Evolutionary conservation across 2,113 vertebrate species (phyloP).

Genomic region (Pseudorhombus dupliciocellatus): DNA sequence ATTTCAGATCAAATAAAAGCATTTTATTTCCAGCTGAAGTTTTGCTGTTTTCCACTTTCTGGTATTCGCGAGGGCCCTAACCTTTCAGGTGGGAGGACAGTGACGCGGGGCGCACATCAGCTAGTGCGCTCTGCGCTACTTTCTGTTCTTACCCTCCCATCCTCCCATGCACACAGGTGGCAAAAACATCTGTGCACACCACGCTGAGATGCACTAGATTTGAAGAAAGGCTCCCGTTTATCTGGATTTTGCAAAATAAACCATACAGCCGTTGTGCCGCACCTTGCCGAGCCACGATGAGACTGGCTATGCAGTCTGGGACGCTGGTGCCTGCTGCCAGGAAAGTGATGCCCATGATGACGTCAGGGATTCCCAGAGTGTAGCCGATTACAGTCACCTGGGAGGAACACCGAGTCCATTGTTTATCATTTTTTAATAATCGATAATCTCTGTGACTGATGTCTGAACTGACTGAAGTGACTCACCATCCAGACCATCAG

Average conservation of each 20-base stretch:
- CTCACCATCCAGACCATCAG: constrained; percentile 99
- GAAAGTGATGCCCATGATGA: constrained; percentile 99
- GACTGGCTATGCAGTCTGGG: constrained; percentile 98
- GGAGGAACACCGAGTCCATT: constrained; percentile 7
- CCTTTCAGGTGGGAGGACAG: constrained; percentile 5
- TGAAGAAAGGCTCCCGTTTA: no score
- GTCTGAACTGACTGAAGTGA: background rate
- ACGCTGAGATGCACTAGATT: no score
- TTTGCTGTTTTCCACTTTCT: constrained; percentile 10
- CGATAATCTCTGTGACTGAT: no score
- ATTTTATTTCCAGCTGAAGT: background rate
- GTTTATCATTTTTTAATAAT: no score
- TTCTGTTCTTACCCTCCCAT: background rate
- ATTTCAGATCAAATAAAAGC: constrained; percentile 6
- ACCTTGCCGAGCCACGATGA: constrained; percentile 99
- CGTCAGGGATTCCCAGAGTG: constrained; percentile 96
- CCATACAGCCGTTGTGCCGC: constrained; percentile 12
- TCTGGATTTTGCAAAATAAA: background rate
- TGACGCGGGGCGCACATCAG: background rate
- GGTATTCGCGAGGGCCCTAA: constrained; percentile 7
- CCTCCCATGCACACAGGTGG: background rate
- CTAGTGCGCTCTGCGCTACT: constrained; percentile 14
- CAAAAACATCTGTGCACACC: no score
- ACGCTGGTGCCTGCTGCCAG: constrained; percentile 97
- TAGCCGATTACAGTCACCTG: constrained; percentile 97